These are phyloP conservation scores for Buathra laborator DNA, from an alignment of 2,888 invertebrate species.

Conservation along the genomic window DNA sequence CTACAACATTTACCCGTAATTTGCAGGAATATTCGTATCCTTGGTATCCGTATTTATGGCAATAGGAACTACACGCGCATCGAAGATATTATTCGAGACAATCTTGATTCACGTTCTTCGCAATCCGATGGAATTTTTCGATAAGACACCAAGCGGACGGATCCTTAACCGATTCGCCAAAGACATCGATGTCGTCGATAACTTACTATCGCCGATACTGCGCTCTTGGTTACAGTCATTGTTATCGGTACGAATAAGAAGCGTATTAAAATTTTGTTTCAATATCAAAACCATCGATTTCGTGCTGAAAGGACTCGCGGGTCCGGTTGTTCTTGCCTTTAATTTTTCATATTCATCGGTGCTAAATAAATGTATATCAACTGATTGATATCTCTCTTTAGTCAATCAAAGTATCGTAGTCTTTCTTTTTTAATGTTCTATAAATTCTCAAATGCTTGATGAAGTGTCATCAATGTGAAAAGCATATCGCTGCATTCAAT, in stretches of 20 bases:
- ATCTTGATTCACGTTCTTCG: conserved; percentile 87
- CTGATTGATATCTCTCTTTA: not conserved
- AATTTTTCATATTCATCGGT: not conserved
- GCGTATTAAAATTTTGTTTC: conserved; percentile 26
- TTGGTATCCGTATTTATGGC: conserved; percentile 87
- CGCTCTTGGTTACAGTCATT: conserved; percentile 84
- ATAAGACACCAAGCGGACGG: conserved; percentile 89
- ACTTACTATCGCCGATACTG: conserved; percentile 87
- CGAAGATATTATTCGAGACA: conserved; percentile 87
- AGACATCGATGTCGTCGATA: conserved; percentile 89
- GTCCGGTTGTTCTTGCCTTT: not conserved
- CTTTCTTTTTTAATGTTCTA: not conserved
- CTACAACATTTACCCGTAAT: conserved; percentile 41
- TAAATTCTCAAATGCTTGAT: not conserved
- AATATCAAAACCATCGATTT: conserved; percentile 17
- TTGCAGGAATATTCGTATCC: conserved; percentile 86
- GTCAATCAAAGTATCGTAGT: not conserved
- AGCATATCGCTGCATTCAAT: not conserved
- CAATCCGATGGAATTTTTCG: conserved; percentile 90
- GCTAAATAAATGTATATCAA: not conserved
- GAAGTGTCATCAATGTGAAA: not conserved
- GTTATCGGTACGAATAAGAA: conserved; percentile 78
- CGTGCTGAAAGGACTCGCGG: not conserved
- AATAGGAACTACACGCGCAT: conserved; percentile 88
- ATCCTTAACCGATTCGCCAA: conserved; percentile 90